phyloP scores from a whole-genome alignment of 2,113 vertebrate genomes.

The Synchiropus splendidus region DNA sequence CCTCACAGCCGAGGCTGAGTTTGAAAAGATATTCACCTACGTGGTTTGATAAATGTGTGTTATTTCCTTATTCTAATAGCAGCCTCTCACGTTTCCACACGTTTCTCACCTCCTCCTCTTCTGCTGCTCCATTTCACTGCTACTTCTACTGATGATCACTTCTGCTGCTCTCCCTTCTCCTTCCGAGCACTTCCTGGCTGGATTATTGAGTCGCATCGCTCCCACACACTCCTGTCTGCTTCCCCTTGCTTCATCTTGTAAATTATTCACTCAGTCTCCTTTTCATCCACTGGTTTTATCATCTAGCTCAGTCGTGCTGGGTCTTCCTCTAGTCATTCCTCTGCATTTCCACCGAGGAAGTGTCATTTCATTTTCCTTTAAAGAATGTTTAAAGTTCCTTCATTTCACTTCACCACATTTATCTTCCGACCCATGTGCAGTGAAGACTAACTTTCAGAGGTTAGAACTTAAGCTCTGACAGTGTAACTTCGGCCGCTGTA shows the following conservation, averaged over 20 bases:
- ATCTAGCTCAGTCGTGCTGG: neutral
- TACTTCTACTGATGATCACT: constrained; percentile 3
- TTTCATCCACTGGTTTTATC: constrained; percentile 24
- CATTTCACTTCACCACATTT: constrained; percentile 3
- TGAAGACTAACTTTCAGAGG: too few relatives aligned
- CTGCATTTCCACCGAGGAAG: neutral
- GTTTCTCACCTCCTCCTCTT: neutral
- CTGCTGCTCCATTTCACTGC: constrained; percentile 1
- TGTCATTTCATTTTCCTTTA: constrained; percentile 2
- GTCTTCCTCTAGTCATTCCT: neutral
- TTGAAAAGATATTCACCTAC: too few relatives aligned
- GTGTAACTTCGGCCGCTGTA: too few relatives aligned
- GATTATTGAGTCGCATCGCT: constrained; percentile 7
- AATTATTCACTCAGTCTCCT: constrained; percentile 31
- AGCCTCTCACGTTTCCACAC: too few relatives aligned
- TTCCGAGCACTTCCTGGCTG: neutral
- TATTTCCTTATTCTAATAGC: too few relatives aligned
- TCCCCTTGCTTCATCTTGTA: constrained; percentile 18
- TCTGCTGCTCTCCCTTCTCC: constrained; percentile 1
- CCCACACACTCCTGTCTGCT: constrained; percentile 15
- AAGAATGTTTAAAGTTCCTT: neutral
- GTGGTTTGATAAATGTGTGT: too few relatives aligned
- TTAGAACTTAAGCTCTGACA: too few relatives aligned
- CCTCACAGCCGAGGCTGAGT: too few relatives aligned
- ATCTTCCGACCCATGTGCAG: too few relatives aligned